These are phyloP conservation scores for Nesoenas mayeri DNA, from an alignment of 2,113 vertebrate species.

Conservation along the genomic window DNA sequence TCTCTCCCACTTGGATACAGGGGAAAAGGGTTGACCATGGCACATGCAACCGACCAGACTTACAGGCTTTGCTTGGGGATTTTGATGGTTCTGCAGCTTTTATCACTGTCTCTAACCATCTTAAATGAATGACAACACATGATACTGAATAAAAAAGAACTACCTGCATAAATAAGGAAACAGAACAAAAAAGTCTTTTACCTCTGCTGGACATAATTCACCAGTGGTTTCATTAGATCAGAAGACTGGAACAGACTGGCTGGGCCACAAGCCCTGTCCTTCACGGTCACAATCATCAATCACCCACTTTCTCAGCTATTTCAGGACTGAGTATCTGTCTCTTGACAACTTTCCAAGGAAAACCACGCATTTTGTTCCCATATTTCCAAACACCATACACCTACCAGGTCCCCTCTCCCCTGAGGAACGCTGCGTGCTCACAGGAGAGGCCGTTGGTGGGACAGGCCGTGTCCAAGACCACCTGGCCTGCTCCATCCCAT, in stretches of 20 bases:
- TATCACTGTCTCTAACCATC: not conserved
- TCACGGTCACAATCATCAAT: not conserved
- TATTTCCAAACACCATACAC: not conserved
- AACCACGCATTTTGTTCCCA: accelerated
- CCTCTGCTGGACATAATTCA: not conserved
- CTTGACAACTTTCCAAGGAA: not conserved
- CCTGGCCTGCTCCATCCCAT: not conserved
- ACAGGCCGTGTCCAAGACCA: accelerated
- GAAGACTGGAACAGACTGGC: not conserved
- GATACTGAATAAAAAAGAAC: not conserved
- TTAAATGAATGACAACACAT: not conserved
- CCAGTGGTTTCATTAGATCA: accelerated
- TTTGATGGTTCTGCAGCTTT: not conserved
- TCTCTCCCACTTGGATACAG: not conserved
- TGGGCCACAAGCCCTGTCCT: not conserved
- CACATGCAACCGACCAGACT: not conserved
- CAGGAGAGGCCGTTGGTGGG: not conserved
- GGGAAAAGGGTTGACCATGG: not conserved
- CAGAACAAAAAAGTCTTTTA: not conserved
- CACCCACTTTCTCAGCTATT: accelerated
- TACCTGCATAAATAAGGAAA: not conserved
- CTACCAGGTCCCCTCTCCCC: accelerated
- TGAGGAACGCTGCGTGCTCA: accelerated
- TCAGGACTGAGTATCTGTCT: not conserved
- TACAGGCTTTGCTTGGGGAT: not conserved